These are phyloP conservation scores for Cyrtorhinus lividipennis DNA, from an alignment of 1,140 invertebrate genomes.

Conservation along the genomic window DNA sequence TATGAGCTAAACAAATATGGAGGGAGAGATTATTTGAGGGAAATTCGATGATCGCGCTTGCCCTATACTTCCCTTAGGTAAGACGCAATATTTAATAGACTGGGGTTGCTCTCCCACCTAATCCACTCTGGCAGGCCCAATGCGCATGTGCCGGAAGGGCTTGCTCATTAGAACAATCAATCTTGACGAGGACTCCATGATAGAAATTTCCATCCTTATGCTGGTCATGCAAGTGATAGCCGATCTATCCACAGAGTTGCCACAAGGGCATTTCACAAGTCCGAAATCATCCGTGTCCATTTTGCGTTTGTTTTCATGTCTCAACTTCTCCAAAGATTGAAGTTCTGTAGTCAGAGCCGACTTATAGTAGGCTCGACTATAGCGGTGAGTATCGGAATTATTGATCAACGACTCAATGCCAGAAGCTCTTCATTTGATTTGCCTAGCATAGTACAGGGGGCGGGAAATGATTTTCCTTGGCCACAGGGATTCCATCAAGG, in stretches of 20 bases:
- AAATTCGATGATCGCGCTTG: too few relatives aligned
- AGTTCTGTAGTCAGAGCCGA: not conserved
- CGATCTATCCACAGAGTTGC: conserved; percentile 34
- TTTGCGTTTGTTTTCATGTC: conserved; percentile 31
- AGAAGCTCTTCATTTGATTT: not conserved
- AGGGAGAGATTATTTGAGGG: too few relatives aligned
- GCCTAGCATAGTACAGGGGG: conserved; percentile 8
- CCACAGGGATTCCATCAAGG: conserved; percentile 56
- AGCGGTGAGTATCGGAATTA: not conserved
- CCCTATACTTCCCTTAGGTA: too few relatives aligned
- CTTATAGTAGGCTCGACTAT: not conserved
- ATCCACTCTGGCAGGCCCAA: too few relatives aligned
- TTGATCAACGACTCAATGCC: conserved; percentile 2
- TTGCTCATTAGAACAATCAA: too few relatives aligned
- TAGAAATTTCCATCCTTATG: too few relatives aligned
- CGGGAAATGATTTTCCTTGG: conserved; percentile 39
- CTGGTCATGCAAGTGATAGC: conserved; percentile 2
- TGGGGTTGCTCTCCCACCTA: too few relatives aligned
- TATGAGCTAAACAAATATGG: too few relatives aligned
- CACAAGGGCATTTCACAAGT: conserved; percentile 49
- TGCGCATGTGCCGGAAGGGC: too few relatives aligned
- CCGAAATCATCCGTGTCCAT: conserved; percentile 24
- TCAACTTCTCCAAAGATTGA: not conserved
- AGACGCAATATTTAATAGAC: too few relatives aligned
- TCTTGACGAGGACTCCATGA: too few relatives aligned